These are phyloP conservation scores for Cebus imitator DNA, from an alignment of 2,113 vertebrate species.

Conservation along the genomic window DNA sequence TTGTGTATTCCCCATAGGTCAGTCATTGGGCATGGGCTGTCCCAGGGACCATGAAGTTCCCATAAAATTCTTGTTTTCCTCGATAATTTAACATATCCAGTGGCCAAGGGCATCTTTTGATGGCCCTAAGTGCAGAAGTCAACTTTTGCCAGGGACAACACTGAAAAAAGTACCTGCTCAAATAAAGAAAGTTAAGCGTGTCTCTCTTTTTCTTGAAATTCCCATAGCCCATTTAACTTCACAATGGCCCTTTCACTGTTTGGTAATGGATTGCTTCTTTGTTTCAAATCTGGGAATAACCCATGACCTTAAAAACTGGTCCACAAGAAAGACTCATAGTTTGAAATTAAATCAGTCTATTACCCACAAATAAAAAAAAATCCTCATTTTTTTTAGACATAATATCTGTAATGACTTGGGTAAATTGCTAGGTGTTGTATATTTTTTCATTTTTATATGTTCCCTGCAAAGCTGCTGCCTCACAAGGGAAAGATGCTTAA, in stretches of 20 bases:
- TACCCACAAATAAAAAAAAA: not conserved
- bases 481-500: not conserved
- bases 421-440: not conserved
- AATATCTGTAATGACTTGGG: not conserved
- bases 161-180: not conserved
- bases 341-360: not conserved
- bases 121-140: rapidly evolving
- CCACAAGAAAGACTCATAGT: not conserved
- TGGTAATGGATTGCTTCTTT: not conserved
- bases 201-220: not conserved
- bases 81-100: not conserved
- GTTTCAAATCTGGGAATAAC: not conserved
- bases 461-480: not conserved
- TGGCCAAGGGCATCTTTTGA: not conserved
- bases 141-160: not conserved
- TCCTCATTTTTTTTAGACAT: not conserved
- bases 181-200: not conserved
- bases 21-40: rapidly evolving
- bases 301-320: not conserved
- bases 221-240: not conserved
- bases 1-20: not conserved
- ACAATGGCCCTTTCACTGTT: not conserved
- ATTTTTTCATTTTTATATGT: not conserved
- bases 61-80: not conserved
- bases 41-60: not conserved